Evolutionary conservation across 1,140 invertebrate genomes (phyloP), one percentile per base, ranked within the genome.

Genomic region (Aphelenchoides besseyi): DNA sequence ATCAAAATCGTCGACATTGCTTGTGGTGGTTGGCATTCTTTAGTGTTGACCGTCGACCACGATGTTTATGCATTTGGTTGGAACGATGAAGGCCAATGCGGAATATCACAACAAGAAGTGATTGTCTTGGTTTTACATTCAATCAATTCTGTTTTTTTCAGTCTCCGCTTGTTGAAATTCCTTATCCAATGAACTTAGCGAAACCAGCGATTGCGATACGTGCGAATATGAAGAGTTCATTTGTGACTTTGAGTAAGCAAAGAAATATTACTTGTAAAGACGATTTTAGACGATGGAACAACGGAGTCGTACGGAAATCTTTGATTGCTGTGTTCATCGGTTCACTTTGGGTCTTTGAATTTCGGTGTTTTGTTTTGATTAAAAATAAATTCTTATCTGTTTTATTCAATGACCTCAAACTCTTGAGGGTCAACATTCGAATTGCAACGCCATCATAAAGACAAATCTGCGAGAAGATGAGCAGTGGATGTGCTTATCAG

Each of bases 51-150:
- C 12, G 16, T 12, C 64, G 67, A 68, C 12, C 18, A 69, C 18
- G 28, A 69, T 30, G 64, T 69, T 71, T 69, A 68, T 71, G 18
- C 66, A 2, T 69, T 64, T 64, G 67, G 67, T 1, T 69, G 16
- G 29, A 69, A 69, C 64, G 29, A n/a, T 12, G 32, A 71, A 12
- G 67, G 64, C 18, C 67, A 69, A 37, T 69, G 57, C 23, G 67
- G 67, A 16, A 12, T 1, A 18, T 23, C 55, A 8, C 5, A 5
- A 5, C 5, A 59, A 8, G 55, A 59, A 18, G 55, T 59, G 18
- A 33, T 18, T 8, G 5, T 59, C 18, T 33, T 8, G 12, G 16
- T 59, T 33, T 33, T 5, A 8, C 5, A 29, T 18, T 59, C 5
- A 59, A 5, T 59, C 18, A 33, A 28, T 23, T 28, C 41, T 23